Percentiles rank a stretch among this genome's conserved stretches.
These are phyloP conservation scores for Diplodus puntazzo DNA, from an alignment of 2,797 vertebrate species.

Conservation along the genomic window DNA sequence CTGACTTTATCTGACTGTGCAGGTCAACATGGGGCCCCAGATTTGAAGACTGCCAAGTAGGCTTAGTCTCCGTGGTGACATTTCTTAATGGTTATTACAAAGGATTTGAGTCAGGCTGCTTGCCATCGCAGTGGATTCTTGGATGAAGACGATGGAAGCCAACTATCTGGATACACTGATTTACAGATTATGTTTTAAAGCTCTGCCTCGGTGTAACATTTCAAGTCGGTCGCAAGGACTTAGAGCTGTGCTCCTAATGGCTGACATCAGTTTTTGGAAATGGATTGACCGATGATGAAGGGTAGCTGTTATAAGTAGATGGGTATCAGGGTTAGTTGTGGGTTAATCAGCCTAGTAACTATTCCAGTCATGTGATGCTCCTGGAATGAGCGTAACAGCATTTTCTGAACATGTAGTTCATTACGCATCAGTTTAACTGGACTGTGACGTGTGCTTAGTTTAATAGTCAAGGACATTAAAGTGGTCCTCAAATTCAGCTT, in stretches of 20 bases:
- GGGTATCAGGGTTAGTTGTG: constrained; percentile 30
- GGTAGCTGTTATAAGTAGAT: constrained; percentile 38
- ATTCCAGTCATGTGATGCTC: constrained; percentile 42
- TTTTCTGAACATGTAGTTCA: constrained; percentile 37
- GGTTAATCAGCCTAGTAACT: constrained; percentile 51
- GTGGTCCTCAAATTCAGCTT: constrained; percentile 51
- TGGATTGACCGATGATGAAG: constrained; percentile 27
- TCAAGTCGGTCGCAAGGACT: constrained; percentile 27
- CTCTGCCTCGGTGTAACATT: constrained; percentile 48
- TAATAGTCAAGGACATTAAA: constrained; percentile 44
- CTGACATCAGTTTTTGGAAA: constrained; percentile 28
- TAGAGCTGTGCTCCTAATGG: constrained; percentile 19
- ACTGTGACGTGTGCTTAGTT: constrained; percentile 53
- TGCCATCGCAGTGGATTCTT: constrained; percentile 57
- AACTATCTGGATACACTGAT: constrained; percentile 59
- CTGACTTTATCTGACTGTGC: constrained; percentile 62
- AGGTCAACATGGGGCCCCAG: constrained; percentile 67
- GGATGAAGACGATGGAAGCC: constrained; percentile 50
- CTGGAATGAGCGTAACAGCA: constrained; percentile 37
- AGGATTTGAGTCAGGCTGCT: constrained; percentile 55
- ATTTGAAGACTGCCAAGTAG: constrained; percentile 64
- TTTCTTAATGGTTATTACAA: constrained; percentile 67
- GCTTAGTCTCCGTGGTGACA: constrained; percentile 57
- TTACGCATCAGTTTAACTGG: constrained; percentile 45
- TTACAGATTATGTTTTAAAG: constrained; percentile 55